Base-by-base conservation (phyloP, 2,888 invertebrate genomes). In the Cremastobaeus sp. region DNA sequence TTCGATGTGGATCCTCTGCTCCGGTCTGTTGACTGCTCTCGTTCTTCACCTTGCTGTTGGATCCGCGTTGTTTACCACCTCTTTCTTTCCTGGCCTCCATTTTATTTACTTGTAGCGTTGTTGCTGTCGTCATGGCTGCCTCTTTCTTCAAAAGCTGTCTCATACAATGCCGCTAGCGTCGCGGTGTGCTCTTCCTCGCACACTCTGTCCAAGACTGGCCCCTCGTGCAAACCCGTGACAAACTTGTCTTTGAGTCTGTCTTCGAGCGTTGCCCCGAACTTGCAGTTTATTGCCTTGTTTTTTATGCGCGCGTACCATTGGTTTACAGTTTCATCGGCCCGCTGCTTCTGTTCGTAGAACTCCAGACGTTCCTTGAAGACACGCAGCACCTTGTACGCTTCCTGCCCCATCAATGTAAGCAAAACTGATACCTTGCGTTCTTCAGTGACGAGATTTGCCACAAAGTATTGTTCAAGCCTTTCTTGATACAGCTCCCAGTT, bases 271-370 rank as follows among this genome's bases (percentile, higher is more conserved):
- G 37, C 11, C 6, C 76, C 77, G 39, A 77, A 79, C 30, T 74
- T 75, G 15, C 78, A 76, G 17, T 43, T 74, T 0, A 57, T 39
- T 0, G 74, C 76, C 14, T 74, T 74, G 77, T 78, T 81, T 79
- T 83, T 80, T 77, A 84, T 54, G 72, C 81, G 55, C 74, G 79
- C 82, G 79, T 82, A 79, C 77, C 74, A 77, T 2, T 64, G 34
- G 20, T 65, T 76, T 0, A 79, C 14, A 0, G 75, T 21, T 28
- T 76, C 74, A 0, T 47, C 11, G 5, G 57, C 80, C 65, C 69
- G 76, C 74, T 80, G 80, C 48, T 60, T 79, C 48, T 77, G 76
- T 73, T 82, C 69, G 25, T 66, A 76, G 57, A 75, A 76, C 3
- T 78, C 62, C 3, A 60, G 41, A 3, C 76, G 12, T 41, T 74